Evolutionary conservation across 2,113 vertebrate species (phyloP).

Genomic region (Stercorarius parasiticus): DNA sequence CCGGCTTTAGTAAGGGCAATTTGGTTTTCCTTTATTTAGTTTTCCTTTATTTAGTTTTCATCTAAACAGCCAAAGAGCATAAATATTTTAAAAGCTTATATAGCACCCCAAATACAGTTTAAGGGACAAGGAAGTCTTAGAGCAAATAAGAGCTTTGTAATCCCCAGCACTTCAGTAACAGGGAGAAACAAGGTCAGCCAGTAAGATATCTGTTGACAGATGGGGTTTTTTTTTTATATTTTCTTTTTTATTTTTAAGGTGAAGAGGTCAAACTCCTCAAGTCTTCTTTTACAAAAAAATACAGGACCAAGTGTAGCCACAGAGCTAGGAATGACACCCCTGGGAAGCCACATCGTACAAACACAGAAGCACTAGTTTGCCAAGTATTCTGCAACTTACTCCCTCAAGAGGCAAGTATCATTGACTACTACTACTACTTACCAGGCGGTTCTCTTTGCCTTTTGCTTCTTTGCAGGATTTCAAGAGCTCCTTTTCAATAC

Average conservation of each 20-base stretch:
- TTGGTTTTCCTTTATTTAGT: not conserved
- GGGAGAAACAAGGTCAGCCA: not conserved
- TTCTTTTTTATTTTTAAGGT: not conserved
- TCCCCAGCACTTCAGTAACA: not conserved
- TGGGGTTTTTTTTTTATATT: no score
- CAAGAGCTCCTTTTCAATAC: slow-evolving; percentile 85
- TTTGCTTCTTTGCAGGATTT: slow-evolving; percentile 87
- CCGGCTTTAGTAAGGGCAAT: not conserved
- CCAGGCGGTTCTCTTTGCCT: slow-evolving; percentile 95
- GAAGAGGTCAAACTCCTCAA: not conserved
- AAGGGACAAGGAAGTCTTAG: not conserved
- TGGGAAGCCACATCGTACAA: not conserved
- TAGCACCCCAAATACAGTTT: not conserved
- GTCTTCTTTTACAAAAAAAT: not conserved
- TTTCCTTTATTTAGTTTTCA: not conserved
- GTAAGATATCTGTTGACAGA: not conserved
- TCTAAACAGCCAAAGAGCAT: not conserved
- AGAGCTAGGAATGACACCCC: not conserved
- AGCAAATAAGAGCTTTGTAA: not conserved
- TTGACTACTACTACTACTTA: slow-evolving; percentile 74
- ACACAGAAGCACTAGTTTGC: not conserved
- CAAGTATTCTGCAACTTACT: not conserved
- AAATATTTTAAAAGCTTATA: not conserved
- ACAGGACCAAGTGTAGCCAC: not conserved
- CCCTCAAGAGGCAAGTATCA: not conserved